Evolutionary conservation across 1,140 invertebrate genomes (phyloP), one percentile per base, ranked within the genome.

Genomic region (Meloidogyne hapla): DNA sequence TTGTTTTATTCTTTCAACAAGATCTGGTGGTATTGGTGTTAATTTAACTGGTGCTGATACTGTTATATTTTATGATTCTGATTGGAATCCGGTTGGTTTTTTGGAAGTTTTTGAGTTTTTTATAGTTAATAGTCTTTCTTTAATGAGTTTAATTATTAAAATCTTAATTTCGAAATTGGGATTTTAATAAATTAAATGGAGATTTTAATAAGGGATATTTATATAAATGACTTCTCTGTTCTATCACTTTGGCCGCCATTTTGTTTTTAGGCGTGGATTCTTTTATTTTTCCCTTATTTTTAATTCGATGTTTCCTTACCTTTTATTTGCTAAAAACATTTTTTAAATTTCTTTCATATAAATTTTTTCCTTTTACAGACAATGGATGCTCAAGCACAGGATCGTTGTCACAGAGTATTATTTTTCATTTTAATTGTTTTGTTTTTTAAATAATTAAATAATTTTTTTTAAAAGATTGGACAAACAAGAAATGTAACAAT

Each of bases 401-500:
- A 85, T 77, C 66, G 84, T 15, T 87, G 85, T 25, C 84, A 86
- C 69, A 18, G 80, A 26, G 80, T 81, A 42, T 33, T 40, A 67
- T 78, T 45, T 76, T n/a, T 12, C 2, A 38, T 68, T 45, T 45
- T 13, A 73, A 13, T 9, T 4, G 21, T 25, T 64, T 13, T 38
- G 26, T 33, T 56, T 12, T 6, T n/a, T n/a, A n/a, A 56, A 70
- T n/a, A n/a, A n/a, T n/a, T 18, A 25, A 33, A 1, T 28, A 62
- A 21, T 18, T 79, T 26, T 77, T 85, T 67, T 68, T 26, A 18
- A 10, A 68, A 97, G 81, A 99, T 99, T 86, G 97, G 97, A 1
- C 97, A 99, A 90, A 99, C 97, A 0, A 90, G 96, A 82, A 96
- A 99, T 91, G 97, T 99, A 68, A 95, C 98, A 89, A 99, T 99